Base-by-base conservation (phyloP, 2,888 invertebrate genomes). In the Mythimna ferrago region DNA sequence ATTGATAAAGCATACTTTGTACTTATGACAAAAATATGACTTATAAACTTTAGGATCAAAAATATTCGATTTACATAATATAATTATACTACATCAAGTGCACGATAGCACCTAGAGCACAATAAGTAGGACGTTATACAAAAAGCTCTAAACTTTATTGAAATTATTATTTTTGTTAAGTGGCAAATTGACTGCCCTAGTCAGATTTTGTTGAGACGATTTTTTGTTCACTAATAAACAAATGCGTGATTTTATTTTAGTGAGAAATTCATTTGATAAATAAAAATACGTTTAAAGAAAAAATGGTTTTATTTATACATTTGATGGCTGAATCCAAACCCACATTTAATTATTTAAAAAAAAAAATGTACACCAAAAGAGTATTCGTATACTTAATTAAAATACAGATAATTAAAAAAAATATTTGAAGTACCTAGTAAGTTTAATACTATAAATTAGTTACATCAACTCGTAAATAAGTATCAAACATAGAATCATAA, bases 241-340 rank as follows among this genome's bases (percentile, higher is more conserved):
- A 89, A 90, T 89, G 89, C 76, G 94, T 94, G 95, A 95, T 94
- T 94, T 93, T 89, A 91, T 91, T 93, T 93, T 91, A 94, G 92
- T 94, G 92, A 94, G 92, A 93, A 76, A 87, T 88, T 88, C 88
- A 87, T 89, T 92, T 91, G 88, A 85, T 88, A 90, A 94, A 93
- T 94, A 94, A 94, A 94, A 94, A 91, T 84, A 90, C 90, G 87
- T 89, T 88, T 88, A 74, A 89, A 84, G 81, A 81, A 88, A 76
- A 48, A 35, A 78, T 84, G 80, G 86, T 89, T 89, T 89, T 88
- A 88, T 87, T 87, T 68, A 54, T 58, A 56, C 35, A 80, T 72
- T 78, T 82, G 3, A 68, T 63, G 64, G 57, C 51, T 67, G 21
- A 53, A 38, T 57, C 69, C 66, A 66, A 56, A 80, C 68, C 80